Evolutionary conservation across 1,140 invertebrate species (phyloP), one percentile per base, ranked within the genome.

Genomic region (Venustaconcha ellipsiformis): DNA sequence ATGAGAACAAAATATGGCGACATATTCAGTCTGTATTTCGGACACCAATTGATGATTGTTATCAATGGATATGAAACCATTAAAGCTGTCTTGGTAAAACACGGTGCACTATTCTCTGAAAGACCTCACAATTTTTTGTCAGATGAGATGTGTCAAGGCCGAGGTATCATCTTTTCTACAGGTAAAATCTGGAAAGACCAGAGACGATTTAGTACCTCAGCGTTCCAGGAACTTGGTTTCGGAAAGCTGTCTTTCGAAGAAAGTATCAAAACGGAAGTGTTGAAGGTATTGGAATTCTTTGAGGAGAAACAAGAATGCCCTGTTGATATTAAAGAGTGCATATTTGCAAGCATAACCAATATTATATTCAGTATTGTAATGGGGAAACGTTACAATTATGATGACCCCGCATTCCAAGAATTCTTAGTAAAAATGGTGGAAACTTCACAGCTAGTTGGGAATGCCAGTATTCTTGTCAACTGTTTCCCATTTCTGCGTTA

Each of bases 21-120:
- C 60, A n/a, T 63, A 20, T 63, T 63, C 60, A 63, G n/a, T 12
- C 26, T 63, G 60, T 20, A n/a, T 20, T 20, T 63, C 60, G 60
- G 60, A n/a, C n/a, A 26, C 12, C n/a, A 63, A 63, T 17, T 63
- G n/a, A 20, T 20, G n/a, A 63, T 63, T 63, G 60, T 63, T 18
- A 15, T 63, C n/a, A 63, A 63, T 17, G 60, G 60, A 20, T 63
- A 63, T 63, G 60, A 63, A 63, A 63, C 60, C 12, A 63, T 63
- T n/a, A 63, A 63, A 63, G 15, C 18, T 2, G 26, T 63, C 1
- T 63, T 63, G n/a, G 26, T 63, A 14, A 63, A 63, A 14, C n/a
- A 63, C 26, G 60, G n/a, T 2, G 60, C n/a, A 13, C n/a, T 63
- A n/a, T n/a, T 63, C n/a, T 63, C 60, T 63, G 26, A 20, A 20